Conservation (phyloP, 2,113 vertebrate species). For the Macroglossus sobrinus region DNA sequence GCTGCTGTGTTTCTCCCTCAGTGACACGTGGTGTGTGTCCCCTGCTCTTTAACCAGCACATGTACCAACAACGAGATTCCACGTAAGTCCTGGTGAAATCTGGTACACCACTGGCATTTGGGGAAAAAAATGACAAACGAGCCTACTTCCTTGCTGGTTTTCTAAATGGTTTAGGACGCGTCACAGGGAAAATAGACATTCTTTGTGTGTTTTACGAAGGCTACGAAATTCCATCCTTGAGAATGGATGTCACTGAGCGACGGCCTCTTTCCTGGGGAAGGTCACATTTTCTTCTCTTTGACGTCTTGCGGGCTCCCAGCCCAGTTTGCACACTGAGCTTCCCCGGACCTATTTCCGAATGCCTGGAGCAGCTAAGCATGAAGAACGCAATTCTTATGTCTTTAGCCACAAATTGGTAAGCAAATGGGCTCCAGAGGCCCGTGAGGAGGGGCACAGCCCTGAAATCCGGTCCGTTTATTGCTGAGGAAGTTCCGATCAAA, state of each 20-base stretch:
- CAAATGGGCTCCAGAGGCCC: slow-evolving; percentile 74
- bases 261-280: slow-evolving; percentile 71
- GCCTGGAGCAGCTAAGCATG: slow-evolving; percentile 80
- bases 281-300: slow-evolving; percentile 77
- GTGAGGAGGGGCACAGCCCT: slow-evolving; percentile 70
- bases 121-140: neutral
- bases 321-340: slow-evolving; percentile 83
- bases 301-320: slow-evolving; percentile 79
- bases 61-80: neutral
- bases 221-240: neutral
- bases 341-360: slow-evolving; percentile 82
- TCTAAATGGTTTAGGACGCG: neutral
- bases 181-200: neutral
- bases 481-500: slow-evolving; percentile 85
- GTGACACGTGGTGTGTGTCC: fast-evolving
- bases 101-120: neutral
- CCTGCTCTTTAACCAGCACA: neutral
- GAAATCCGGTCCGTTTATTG: slow-evolving; percentile 83
- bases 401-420: slow-evolving; percentile 85
- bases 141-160: neutral
- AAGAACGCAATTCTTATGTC: slow-evolving; percentile 84
- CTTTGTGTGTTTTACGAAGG: neutral
- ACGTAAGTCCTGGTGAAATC: neutral
- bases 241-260: slow-evolving; percentile 37
- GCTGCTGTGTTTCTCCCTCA: too few species aligned